These are phyloP conservation scores for Sander vitreus DNA, from an alignment of 2,113 vertebrate species.

Conservation along the genomic window DNA sequence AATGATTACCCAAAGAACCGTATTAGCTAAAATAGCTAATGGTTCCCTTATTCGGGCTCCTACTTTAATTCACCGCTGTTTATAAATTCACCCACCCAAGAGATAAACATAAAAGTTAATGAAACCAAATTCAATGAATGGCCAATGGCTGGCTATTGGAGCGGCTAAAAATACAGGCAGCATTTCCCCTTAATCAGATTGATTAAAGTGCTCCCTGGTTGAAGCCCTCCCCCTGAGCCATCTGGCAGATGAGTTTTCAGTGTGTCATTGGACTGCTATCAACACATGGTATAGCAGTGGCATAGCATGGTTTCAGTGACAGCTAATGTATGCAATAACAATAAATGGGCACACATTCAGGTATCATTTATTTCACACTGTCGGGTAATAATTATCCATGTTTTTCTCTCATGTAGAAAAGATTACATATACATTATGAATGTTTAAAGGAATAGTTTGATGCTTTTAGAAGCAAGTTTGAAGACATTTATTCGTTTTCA, in stretches of 20 bases:
- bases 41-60: slow-evolving; percentile 1
- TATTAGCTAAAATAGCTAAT: slow-evolving; percentile 36
- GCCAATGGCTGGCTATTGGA: slow-evolving; percentile 69
- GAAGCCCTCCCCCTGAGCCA: slow-evolving; percentile 77
- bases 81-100: slow-evolving; percentile 51
- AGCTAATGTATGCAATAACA: slow-evolving; percentile 7
- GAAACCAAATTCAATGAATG: slow-evolving; percentile 81
- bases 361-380: neutral
- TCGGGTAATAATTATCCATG: neutral
- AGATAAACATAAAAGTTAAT: slow-evolving; percentile 74
- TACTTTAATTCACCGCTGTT: slow-evolving; percentile 32
- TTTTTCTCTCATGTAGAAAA: neutral
- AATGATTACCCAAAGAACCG: slow-evolving; percentile 8
- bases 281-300: too few relatives aligned
- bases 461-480: neutral
- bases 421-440: neutral
- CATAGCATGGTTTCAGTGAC: slow-evolving; percentile 54
- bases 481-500: neutral
- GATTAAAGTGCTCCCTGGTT: slow-evolving; percentile 80
- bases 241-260: slow-evolving; percentile 76
- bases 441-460: neutral
- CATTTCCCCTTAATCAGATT: slow-evolving; percentile 84
- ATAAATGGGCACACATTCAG: neutral
- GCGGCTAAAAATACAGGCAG: slow-evolving; percentile 83
- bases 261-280: slow-evolving; percentile 65